Percentiles rank a stretch among this genome's conserved stretches.
phyloP scores from a whole-genome alignment of 2,888 invertebrate species.

The Acheta domesticus region DNA sequence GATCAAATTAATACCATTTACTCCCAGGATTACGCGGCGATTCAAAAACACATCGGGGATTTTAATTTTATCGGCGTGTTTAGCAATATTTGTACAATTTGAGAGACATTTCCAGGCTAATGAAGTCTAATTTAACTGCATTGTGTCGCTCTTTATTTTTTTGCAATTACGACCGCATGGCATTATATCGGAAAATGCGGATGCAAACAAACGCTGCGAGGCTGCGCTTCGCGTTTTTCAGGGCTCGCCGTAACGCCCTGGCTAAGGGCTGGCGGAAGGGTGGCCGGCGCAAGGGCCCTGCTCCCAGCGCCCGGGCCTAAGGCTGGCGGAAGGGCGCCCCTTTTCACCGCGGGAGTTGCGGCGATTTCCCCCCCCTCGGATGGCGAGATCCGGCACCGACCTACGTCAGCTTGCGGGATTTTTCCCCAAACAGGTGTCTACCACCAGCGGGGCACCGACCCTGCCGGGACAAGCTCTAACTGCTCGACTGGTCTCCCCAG shows the following conservation, averaged over 20 bases:
- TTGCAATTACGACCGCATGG: conserved; percentile 7
- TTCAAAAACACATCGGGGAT: conserved; percentile 18
- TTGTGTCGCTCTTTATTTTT: conserved; percentile 3
- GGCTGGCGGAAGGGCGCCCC: too few species aligned
- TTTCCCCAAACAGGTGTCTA: too few species aligned
- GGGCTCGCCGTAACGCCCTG: background rate
- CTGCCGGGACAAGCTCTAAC: too few species aligned
- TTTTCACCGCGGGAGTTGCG: too few species aligned
- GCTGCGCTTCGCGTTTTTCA: background rate
- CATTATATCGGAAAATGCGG: conserved; percentile 1
- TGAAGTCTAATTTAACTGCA: conserved; percentile 18
- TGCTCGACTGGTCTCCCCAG: too few species aligned
- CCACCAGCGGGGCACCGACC: too few species aligned
- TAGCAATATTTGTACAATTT: conserved; percentile 18
- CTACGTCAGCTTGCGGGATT: too few species aligned
- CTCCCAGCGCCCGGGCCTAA: too few species aligned
- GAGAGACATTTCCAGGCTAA: conserved; percentile 2
- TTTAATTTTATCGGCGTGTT: conserved; percentile 9
- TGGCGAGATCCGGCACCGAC: too few species aligned
- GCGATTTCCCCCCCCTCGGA: too few species aligned
- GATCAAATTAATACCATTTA: conserved; percentile 10
- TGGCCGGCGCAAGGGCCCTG: too few species aligned
- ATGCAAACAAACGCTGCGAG: conserved; percentile 1
- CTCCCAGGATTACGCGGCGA: conserved; percentile 18
- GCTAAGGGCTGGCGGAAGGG: too few species aligned